These are phyloP conservation scores for Halcyon malimbica DNA, from an alignment of 2,113 vertebrate species.

Conservation along the genomic window DNA sequence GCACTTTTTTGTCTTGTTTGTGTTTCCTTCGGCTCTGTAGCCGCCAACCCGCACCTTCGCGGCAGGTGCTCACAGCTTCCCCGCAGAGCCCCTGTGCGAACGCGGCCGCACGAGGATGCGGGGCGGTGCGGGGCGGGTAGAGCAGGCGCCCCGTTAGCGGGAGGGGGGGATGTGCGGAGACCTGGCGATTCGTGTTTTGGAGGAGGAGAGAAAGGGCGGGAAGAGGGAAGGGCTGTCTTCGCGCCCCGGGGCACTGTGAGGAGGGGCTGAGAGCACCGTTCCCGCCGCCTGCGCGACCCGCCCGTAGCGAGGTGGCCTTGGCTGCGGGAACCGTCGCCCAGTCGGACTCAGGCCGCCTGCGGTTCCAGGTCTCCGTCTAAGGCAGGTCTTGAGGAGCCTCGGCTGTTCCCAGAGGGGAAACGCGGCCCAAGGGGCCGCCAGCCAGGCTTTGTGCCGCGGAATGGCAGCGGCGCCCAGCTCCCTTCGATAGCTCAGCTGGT, in stretches of 20 bases:
- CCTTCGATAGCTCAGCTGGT: conserved; percentile 91
- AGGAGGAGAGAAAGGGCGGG: no score
- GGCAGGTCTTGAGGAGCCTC: rapidly evolving
- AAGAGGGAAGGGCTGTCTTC: neutral
- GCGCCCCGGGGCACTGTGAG: no score
- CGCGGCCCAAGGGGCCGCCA: neutral
- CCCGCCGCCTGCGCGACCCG: neutral
- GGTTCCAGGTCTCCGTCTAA: rapidly evolving
- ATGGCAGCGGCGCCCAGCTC: neutral
- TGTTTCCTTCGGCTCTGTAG: no score
- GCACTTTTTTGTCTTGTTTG: neutral
- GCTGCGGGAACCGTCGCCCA: no score
- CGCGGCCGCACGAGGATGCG: rapidly evolving
- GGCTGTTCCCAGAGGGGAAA: rapidly evolving
- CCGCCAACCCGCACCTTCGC: rapidly evolving
- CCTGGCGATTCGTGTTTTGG: rapidly evolving
- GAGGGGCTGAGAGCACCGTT: neutral
- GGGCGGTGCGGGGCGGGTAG: no score
- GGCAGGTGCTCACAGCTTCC: neutral
- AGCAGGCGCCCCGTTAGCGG: neutral
- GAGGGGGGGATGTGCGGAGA: no score
- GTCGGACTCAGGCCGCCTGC: no score
- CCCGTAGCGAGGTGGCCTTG: no score
- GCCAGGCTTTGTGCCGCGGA: rapidly evolving
- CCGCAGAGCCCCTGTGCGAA: neutral